Base-by-base conservation (phyloP, 2,888 invertebrate genomes). In the Drosophila longiperda region DNA sequence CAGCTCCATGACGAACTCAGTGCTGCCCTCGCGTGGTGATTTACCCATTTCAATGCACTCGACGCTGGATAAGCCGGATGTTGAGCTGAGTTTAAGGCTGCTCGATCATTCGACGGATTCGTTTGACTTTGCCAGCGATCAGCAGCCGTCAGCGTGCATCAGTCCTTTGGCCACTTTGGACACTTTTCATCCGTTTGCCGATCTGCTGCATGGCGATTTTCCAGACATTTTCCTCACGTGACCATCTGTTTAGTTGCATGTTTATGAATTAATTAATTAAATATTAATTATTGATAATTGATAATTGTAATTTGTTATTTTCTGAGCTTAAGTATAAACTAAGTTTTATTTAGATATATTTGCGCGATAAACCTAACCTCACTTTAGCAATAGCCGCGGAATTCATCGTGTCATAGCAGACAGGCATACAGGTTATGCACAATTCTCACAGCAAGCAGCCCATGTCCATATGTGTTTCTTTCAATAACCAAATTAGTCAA, bases 201-300 rank as follows among this genome's bases (percentile, higher is more conserved):
- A 93, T 78, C 81, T 93, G 60, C 77, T 93, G 40, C 91, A 91
- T 42, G 75, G 80, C 36, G 93, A 93, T 62, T 92, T 93, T 53
- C 80, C 87, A 4, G 93, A 93, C 60, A 75, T 93, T 64, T 93
- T 93, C 83, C 80, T 93, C 42, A 89, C 93, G 84, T 93, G 92
- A 93, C 91, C 12, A 9, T 33, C 54, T 32, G 53, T 15, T 57
- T 70, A 75, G 75, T 45, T 62, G 20, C 32, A 20, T 57, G 11
- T 7, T 42, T 79, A 74, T 66, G 69, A 68, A 73, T 70, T 66
- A 49, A 38, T 57, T 59, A 66, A 53, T 26, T 45, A 60, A 45
- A 11, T 45, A 26, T 57, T 67, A 71, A 15, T 38, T 42, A 50
- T 26, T 71, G 57, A 42, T 40, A 69, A 54, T 45, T 54, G 36